phyloP scores from a whole-genome alignment of 2,113 vertebrate species.

The Chascanopsetta lugubris region DNA sequence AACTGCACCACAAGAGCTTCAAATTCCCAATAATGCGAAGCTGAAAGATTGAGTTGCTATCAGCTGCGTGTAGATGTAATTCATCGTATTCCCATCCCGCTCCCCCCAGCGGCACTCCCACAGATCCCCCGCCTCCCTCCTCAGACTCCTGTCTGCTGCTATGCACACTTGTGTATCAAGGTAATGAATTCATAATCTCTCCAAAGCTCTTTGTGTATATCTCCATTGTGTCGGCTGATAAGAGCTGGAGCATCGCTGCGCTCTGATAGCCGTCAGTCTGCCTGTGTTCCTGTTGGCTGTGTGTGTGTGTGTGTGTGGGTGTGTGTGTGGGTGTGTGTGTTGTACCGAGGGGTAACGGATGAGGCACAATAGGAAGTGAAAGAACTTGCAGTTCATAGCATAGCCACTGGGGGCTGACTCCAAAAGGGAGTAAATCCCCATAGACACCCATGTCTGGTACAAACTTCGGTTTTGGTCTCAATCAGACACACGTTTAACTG shows the following conservation, averaged over 20 bases:
- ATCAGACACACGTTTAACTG: too few relatives aligned
- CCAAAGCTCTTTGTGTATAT: constrained; percentile 79
- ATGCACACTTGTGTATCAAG: constrained; percentile 70
- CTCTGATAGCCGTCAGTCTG: constrained; percentile 79
- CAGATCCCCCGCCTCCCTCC: constrained; percentile 42
- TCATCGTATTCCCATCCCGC: constrained; percentile 26
- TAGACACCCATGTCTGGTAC: too few relatives aligned
- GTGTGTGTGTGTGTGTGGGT: constrained; percentile 32
- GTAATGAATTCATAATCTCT: constrained; percentile 83
- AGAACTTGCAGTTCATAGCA: too few relatives aligned
- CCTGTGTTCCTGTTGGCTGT: constrained; percentile 51
- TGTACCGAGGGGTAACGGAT: too few relatives aligned
- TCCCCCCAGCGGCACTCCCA: constrained; percentile 20
- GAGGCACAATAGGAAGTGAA: too few relatives aligned
- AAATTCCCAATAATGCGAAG: constrained; percentile 9
- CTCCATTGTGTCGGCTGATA: constrained; percentile 79
- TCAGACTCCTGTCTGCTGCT: constrained; percentile 59
- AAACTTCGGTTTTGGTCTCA: too few relatives aligned
- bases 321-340: too few relatives aligned
- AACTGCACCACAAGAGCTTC: neutral
- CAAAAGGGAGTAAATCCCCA: too few relatives aligned
- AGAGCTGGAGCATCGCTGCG: constrained; percentile 64
- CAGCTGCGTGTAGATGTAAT: constrained; percentile 44
- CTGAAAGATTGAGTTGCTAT: constrained; percentile 29
- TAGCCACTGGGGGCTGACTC: too few relatives aligned